Conservation (phyloP, 2,797 vertebrate genomes). For the Manis javanica region DNA sequence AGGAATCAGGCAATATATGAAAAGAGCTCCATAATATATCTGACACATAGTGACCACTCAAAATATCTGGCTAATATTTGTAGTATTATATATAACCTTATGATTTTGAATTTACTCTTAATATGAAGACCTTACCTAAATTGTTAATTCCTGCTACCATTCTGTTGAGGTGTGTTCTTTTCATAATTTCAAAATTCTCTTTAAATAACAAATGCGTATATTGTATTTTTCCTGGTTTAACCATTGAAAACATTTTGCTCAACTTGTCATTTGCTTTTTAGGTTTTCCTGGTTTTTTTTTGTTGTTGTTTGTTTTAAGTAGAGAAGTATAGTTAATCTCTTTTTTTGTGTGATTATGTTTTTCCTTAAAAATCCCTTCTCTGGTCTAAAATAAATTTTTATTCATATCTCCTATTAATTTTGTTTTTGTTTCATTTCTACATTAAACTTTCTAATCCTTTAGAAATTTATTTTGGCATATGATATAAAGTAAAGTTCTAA, state of each 20-base stretch:
- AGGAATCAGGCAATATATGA: background rate
- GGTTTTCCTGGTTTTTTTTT: background rate
- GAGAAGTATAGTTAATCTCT: background rate
- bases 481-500: background rate
- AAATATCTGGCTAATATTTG: background rate
- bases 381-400: background rate
- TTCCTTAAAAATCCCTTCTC: background rate
- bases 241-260: background rate
- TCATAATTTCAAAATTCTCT: background rate
- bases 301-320: background rate
- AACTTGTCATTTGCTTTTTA: background rate
- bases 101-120: background rate
- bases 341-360: constrained; percentile 20
- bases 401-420: background rate
- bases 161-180: background rate
- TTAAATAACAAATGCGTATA: background rate
- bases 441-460: background rate
- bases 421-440: background rate
- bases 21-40: background rate
- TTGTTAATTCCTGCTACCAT: background rate
- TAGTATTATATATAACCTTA: background rate
- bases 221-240: background rate
- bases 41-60: background rate
- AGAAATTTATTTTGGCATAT: constrained; percentile 1
- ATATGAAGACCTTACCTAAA: background rate